These are phyloP conservation scores for Amphiprion ocellaris DNA, from an alignment of 2,113 vertebrate genomes.

Conservation along the genomic window DNA sequence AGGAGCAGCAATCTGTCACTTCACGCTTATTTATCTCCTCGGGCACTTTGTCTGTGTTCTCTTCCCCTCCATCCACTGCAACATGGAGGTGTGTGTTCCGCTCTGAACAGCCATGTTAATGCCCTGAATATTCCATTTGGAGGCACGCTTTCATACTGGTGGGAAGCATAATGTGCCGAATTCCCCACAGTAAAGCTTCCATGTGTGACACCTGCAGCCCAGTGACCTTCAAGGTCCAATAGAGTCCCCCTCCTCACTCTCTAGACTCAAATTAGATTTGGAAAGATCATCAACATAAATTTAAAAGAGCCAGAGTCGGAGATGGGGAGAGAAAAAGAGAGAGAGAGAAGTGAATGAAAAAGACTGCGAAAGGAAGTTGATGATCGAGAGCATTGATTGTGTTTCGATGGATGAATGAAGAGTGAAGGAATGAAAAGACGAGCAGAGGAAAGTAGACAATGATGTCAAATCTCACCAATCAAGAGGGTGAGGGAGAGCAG, in stretches of 20 bases:
- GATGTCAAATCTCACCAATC: conserved; percentile 49
- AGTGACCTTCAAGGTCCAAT: conserved; percentile 77
- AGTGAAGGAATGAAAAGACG: conserved; percentile 52
- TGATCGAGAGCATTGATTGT: conserved; percentile 52
- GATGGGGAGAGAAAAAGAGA: conserved; percentile 2
- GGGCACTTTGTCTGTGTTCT: conserved; percentile 45
- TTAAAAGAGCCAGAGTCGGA: conserved; percentile 60
- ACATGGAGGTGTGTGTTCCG: conserved; percentile 23
- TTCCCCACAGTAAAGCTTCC: conserved; percentile 47
- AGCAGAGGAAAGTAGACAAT: conserved; percentile 47
- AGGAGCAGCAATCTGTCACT: conserved; percentile 70
- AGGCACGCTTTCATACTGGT: conserved; percentile 4
- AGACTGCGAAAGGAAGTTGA: conserved; percentile 37
- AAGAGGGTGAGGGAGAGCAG: conserved; percentile 1
- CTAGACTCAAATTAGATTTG: conserved; percentile 70
- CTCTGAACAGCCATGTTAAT: conserved; percentile 18
- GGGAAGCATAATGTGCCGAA: conserved; percentile 2
- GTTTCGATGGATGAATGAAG: conserved; percentile 55
- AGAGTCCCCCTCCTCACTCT: conserved; percentile 43
- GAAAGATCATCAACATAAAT: conserved; percentile 79
- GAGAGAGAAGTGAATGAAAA: not conserved
- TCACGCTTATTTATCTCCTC: conserved; percentile 72
- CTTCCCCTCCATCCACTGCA: conserved; percentile 37
- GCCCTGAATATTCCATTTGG: conserved; percentile 36
- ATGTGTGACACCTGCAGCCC: conserved; percentile 64